Percentiles rank a stretch among this genome's conserved stretches.
Conservation (phyloP, 1,140 invertebrate species). For the Megalopta genalis region DNA sequence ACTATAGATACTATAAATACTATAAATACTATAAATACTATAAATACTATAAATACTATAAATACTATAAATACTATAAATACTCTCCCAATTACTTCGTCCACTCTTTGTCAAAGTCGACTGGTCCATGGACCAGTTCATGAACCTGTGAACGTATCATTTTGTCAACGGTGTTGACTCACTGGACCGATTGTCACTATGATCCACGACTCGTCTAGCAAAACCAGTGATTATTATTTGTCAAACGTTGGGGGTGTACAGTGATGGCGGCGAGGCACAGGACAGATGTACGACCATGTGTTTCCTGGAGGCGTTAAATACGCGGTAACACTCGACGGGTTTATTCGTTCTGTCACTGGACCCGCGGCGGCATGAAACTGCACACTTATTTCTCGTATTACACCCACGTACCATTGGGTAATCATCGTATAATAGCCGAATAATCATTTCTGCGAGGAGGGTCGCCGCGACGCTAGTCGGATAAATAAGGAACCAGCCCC, state of each 20-base stretch:
- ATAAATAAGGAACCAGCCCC: constrained; percentile 62
- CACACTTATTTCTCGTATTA: constrained; percentile 76
- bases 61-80: no score
- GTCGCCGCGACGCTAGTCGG: constrained; percentile 13
- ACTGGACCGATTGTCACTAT: no score
- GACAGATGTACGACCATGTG: constrained; percentile 76
- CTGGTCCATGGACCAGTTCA: no score
- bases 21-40: no score
- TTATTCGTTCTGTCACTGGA: constrained; percentile 76
- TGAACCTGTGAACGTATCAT: no score
- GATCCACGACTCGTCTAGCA: no score
- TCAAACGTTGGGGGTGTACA: not conserved
- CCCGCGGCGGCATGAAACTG: constrained; percentile 67
- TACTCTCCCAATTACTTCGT: no score
- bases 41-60: no score
- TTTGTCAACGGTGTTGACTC: no score
- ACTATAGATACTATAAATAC: no score
- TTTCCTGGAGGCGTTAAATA: constrained; percentile 69
- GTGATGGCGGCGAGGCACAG: not conserved
- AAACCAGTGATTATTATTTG: constrained; percentile 6
- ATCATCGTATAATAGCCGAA: constrained; percentile 77
- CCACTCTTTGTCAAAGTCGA: no score
- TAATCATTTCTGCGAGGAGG: constrained; percentile 70
- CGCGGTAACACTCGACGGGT: constrained; percentile 65
- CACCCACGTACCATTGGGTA: constrained; percentile 75